A percentile compares a stretch with the other conserved stretches of the same genome.
Conservation (phyloP, 2,113 vertebrate genomes). For the Glareola pratincola region DNA sequence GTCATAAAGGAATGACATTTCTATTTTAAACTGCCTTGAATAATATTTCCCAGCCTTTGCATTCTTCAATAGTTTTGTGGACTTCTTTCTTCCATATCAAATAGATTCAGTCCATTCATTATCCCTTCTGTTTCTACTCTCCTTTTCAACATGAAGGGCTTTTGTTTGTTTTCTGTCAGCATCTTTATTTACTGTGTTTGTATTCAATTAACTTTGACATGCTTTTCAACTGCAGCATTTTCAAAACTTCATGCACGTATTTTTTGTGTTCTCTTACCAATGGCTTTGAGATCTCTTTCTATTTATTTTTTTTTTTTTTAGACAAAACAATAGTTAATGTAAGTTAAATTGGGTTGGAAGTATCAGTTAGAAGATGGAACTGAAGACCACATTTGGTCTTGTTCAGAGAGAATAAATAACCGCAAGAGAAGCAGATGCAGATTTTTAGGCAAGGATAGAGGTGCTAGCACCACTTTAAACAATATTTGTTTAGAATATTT, state of each 20-base stretch:
- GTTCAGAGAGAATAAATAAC: background rate
- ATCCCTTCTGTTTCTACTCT: background rate
- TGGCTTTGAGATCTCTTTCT: constrained; percentile 6
- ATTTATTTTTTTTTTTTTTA: constrained; percentile 5
- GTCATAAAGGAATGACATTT: background rate
- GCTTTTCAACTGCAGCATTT: background rate
- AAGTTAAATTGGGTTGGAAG: background rate
- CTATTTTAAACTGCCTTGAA: background rate
- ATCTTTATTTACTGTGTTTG: constrained; percentile 15
- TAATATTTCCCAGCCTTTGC: background rate
- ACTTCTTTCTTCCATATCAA: background rate
- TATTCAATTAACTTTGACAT: background rate
- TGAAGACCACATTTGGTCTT: background rate
- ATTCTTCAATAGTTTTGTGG: background rate
- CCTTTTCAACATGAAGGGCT: background rate
- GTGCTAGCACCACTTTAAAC: background rate
- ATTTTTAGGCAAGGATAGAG: background rate
- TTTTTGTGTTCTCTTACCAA: constrained; percentile 24
- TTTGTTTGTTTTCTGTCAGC: background rate
- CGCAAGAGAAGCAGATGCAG: background rate
- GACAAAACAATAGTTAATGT: background rate
- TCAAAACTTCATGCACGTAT: background rate
- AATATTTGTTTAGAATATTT: background rate
- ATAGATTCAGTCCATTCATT: background rate
- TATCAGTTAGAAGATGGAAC: background rate